These are phyloP conservation scores for Diarsia brunnea DNA, from an alignment of 2,888 invertebrate genomes.

Conservation along the genomic window DNA sequence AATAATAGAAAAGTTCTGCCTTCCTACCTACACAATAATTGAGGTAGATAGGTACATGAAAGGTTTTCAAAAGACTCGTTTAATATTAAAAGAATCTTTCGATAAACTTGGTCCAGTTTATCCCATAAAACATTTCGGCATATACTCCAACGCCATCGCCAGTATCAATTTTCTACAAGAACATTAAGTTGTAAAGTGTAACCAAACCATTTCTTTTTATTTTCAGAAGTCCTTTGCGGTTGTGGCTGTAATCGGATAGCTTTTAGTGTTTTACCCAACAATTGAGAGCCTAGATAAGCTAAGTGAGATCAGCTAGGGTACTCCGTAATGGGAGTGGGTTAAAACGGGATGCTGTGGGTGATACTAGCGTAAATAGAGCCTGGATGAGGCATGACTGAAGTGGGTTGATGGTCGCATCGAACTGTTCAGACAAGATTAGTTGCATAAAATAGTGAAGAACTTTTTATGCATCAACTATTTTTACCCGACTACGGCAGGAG, in stretches of 20 bases:
- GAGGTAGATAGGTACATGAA: not conserved
- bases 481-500: too few species aligned
- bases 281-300: conserved; percentile 47
- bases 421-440: not conserved
- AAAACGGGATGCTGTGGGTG: not conserved
- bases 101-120: too few species aligned
- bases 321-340: conserved; percentile 40
- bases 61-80: not conserved
- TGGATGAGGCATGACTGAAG: conserved; percentile 9
- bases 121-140: not conserved
- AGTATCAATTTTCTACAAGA: not conserved
- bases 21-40: not conserved
- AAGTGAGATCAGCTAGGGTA: conserved; percentile 30
- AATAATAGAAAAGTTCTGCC: not conserved
- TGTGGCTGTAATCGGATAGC: conserved; percentile 42
- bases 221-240: conserved; percentile 47
- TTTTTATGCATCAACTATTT: too few species aligned
- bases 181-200: conserved; percentile 51
- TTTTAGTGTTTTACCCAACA: conserved; percentile 55
- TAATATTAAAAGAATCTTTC: too few species aligned
- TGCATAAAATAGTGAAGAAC: not conserved
- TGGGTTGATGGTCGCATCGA: not conserved
- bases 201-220: conserved; percentile 31
- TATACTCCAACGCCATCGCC: not conserved
- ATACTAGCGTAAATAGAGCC: conserved; percentile 3